Percentiles rank a stretch among this genome's conserved stretches.
Conservation (phyloP, 2,113 vertebrate genomes). For the Aphyosemion australe region DNA sequence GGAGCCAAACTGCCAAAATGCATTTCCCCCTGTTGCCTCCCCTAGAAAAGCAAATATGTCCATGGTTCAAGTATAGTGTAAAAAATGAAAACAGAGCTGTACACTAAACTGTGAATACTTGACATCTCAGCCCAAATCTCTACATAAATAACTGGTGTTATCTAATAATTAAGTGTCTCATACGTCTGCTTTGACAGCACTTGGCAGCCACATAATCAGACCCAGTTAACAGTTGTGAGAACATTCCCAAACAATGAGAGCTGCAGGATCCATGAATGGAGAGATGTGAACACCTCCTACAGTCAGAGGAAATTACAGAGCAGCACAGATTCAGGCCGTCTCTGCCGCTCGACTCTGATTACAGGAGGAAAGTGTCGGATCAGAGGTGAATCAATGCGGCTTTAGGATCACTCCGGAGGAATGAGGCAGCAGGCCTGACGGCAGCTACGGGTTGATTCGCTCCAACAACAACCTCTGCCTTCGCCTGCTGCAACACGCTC, state of each 20-base stretch:
- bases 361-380: constrained; percentile 14
- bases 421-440: constrained; percentile 14
- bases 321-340: constrained; percentile 7
- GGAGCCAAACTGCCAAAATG: too few relatives aligned
- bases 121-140: background rate
- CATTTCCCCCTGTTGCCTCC: too few relatives aligned
- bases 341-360: constrained; percentile 32
- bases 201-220: constrained; percentile 4
- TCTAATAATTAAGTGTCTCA: background rate
- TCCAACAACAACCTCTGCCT: constrained; percentile 57
- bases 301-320: constrained; percentile 40
- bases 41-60: too few relatives aligned
- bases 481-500: constrained; percentile 75
- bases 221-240: constrained; percentile 2
- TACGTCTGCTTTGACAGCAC: constrained; percentile 13
- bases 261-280: constrained; percentile 13
- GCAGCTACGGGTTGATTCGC: constrained; percentile 70
- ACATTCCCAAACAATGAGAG: constrained; percentile 35
- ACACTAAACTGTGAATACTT: background rate
- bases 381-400: constrained; percentile 37
- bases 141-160: background rate
- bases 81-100: too few relatives aligned
- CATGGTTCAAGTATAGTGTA: too few relatives aligned
- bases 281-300: constrained; percentile 20
- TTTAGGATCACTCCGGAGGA: constrained; percentile 8